Evolutionary conservation across 1,140 invertebrate species (phyloP).

Genomic region (Hesperophylax magnus): DNA sequence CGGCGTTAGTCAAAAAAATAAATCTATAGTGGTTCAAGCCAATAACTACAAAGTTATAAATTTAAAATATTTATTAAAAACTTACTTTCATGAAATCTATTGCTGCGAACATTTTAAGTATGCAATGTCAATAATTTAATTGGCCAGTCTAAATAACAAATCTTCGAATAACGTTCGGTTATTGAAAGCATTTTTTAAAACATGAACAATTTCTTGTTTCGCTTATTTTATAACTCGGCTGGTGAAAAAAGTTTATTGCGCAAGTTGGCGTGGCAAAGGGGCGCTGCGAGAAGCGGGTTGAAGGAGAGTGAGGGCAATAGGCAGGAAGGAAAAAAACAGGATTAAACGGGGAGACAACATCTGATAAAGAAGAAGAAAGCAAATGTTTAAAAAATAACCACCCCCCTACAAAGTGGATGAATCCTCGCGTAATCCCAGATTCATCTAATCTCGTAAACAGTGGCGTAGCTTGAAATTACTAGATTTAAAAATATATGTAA

Average conservation of each 20-base stretch:
- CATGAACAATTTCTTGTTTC: neutral
- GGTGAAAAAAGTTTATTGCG: slow-evolving; percentile 51
- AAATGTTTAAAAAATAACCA: slow-evolving; percentile 51
- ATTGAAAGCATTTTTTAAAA: no score
- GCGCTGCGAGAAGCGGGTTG: neutral
- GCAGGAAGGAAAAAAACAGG: slow-evolving; percentile 53
- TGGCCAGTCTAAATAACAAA: no score
- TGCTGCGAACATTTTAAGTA: no score
- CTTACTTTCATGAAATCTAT: no score
- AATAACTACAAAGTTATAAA: no score
- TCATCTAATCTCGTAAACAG: slow-evolving; percentile 47
- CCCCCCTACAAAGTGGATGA: slow-evolving; percentile 42
- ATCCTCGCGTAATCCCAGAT: slow-evolving; percentile 51
- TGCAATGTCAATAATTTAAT: no score
- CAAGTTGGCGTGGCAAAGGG: slow-evolving; percentile 35
- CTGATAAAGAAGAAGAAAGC: slow-evolving; percentile 49
- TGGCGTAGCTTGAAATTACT: no score
- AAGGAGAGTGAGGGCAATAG: neutral
- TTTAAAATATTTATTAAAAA: no score
- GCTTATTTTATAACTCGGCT: slow-evolving; percentile 32
- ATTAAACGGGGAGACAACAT: slow-evolving; percentile 52
- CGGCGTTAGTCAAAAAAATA: no score
- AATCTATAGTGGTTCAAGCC: no score
- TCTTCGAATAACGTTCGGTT: no score
- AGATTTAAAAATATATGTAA: no score